These are phyloP conservation scores for Mormyrops boulengeri DNA, from an alignment of 2,797 vertebrate species.

Conservation along the genomic window DNA sequence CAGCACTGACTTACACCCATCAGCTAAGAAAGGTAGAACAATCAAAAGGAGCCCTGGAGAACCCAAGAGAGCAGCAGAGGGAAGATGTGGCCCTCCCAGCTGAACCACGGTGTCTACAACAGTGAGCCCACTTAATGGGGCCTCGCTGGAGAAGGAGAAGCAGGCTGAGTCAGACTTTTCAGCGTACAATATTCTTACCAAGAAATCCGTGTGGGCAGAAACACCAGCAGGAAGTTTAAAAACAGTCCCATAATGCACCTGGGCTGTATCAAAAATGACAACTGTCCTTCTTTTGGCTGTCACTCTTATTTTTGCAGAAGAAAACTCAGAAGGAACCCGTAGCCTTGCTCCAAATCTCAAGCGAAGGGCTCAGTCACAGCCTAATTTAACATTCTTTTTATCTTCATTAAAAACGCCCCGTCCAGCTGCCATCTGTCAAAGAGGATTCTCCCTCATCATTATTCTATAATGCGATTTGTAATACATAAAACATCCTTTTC, in stretches of 20 bases:
- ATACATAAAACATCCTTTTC: conserved; percentile 39
- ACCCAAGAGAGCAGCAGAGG: neutral
- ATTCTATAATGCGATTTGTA: conserved; percentile 43
- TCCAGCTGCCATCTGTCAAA: conserved; percentile 28
- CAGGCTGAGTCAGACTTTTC: neutral
- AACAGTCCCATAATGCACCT: neutral
- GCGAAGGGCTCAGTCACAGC: neutral
- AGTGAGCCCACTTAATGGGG: neutral
- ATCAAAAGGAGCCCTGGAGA: neutral
- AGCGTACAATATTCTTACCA: neutral
- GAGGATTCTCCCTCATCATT: conserved; percentile 36
- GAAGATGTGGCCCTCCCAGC: neutral
- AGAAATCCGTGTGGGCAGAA: neutral
- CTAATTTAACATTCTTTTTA: conserved; percentile 2
- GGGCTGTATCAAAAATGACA: neutral
- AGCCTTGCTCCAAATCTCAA: neutral
- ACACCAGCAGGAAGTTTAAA: neutral
- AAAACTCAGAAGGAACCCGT: neutral
- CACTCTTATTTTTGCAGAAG: conserved; percentile 16
- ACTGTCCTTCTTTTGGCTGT: conserved; percentile 7
- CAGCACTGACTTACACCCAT: neutral
- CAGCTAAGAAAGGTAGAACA: neutral
- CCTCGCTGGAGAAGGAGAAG: neutral
- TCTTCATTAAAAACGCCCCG: conserved; percentile 16
- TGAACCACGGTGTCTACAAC: neutral